Evolutionary conservation across 2,888 invertebrate genomes (phyloP).

Genomic region (Acleris cristana): DNA sequence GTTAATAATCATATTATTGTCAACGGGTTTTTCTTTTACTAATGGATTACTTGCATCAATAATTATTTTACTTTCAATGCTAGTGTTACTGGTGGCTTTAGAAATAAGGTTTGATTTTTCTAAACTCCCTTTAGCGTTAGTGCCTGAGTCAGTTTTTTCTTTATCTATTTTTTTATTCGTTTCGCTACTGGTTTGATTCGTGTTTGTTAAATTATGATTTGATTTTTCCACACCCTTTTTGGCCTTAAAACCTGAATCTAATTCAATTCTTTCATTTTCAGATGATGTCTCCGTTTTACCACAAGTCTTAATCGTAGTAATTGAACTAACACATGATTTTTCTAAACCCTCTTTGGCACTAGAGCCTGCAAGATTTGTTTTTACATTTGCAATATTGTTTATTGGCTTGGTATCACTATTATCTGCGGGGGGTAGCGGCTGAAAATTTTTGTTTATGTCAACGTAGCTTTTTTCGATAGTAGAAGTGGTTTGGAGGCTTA

Average conservation of each 20-base stretch:
- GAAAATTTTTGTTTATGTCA: constrained; percentile 29
- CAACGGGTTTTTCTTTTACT: neutral
- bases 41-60: neutral
- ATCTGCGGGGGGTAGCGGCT: neutral
- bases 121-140: too few species aligned
- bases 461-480: constrained; percentile 2
- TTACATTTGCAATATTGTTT: neutral
- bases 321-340: neutral
- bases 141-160: too few species aligned
- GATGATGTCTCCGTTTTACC: too few species aligned
- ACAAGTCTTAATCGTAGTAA: too few species aligned
- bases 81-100: neutral
- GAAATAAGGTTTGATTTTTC: too few species aligned
- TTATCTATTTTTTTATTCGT: too few species aligned
- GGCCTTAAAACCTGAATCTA: too few species aligned
- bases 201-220: too few species aligned
- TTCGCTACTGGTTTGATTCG: too few species aligned
- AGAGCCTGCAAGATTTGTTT: neutral
- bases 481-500: neutral
- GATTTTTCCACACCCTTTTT: too few species aligned
- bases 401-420: neutral
- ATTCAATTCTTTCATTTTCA: too few species aligned
- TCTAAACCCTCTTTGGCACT: constrained; percentile 3
- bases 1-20: neutral
- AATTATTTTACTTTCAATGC: neutral